Evolutionary conservation across 2,888 invertebrate species (phyloP), one percentile per base, ranked within the genome.

Genomic region (Pteria penguin): DNA sequence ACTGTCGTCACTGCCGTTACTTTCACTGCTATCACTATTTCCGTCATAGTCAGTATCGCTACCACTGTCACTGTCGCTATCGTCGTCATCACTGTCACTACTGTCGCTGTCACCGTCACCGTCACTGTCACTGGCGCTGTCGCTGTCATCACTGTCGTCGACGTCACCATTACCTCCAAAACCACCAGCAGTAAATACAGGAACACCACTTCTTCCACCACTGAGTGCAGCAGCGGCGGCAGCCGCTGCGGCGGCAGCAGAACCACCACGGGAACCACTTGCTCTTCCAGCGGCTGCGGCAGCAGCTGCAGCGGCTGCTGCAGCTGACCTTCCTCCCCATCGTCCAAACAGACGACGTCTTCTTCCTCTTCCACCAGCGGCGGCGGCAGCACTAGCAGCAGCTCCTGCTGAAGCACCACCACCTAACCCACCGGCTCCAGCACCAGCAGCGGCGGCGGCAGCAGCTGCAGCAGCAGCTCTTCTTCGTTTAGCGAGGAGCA

Each of bases 171-270:
- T 18, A 45, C 18, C 8, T 45, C 45, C 45, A 14, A 14, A 14
- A 45, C 18, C 8, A 14, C 45, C 45, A 45, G 45, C 45, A 14
- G 18, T 18, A 18, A 14, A 45, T 14, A 45, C 45, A 18, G 45
- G 45, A 45, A 45, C 60, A 26, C 26, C 60, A 11, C 60, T 18
- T 24, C 11, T n/a, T 36, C 65, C 65, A 26, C 45, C 36, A 36
- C 22, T 24, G n/a, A 36, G n/a, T n/a, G 65, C 0, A 2, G 65
- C 36, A 26, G 65, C 65, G 18, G 65, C 60, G 8, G 60, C 36
- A 8, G 65, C 65, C 22, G 65, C 8, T 11, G 65, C 65, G 1
- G 65, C 0, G 5, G 65, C 65, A 36, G 65, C 36, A 24, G 65
- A 33, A 18, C 32, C n/a, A 36, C 45, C 45, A 26, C 29, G 36